Base-by-base conservation (phyloP, 2,113 vertebrate genomes). In the Sylvicapra grimmia region DNA sequence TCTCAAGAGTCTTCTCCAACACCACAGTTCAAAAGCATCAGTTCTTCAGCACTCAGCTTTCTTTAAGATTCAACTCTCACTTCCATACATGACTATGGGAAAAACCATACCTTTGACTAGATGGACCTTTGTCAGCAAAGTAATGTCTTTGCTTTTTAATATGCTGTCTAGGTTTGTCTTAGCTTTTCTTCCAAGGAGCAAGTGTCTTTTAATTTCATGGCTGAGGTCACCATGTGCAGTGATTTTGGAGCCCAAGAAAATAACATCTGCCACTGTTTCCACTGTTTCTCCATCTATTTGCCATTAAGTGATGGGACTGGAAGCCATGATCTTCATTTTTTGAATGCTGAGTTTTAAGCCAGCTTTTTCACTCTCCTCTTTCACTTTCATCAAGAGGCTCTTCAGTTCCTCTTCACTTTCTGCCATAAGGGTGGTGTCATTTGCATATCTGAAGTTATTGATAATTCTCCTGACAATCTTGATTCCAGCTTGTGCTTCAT, bases 201-300 rank as follows among this genome's bases (percentile, higher is more conserved):
- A 19, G 33, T n/a, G 33, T 68, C 63, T 68, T 68, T 68, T 19
- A 68, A 68, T 68, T 68, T 68, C 63, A 68, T 68, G 63, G 33
- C 63, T n/a, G 16, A 0, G 0, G 33, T 68, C 63, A 68, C 63
- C 63, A n/a, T n/a, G 8, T n/a, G 16, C 63, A 68, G 63, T n/a
- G 8, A 68, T 68, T 68, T 68, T 68, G 63, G 63, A 68, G 33
- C 63, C 16, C 8, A 68, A n/a, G 63, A n/a, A 68, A n/a, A n/a
- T 68, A 68, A 68, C 0, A 8, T 65, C 33, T 19, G 63, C 16
- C 16, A n/a, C 63, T 68, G 63, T 68, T 68, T n/a, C 63, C 63
- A n/a, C 16, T 68, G 63, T 68, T 68, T n/a, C 63, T 9, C 8
- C 33, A 68, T 68, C 63, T 65, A 65, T 65, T 65, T 68, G 33